Base-by-base conservation (phyloP, 2,888 invertebrate species). In the Drosophila kuntzei region DNA sequence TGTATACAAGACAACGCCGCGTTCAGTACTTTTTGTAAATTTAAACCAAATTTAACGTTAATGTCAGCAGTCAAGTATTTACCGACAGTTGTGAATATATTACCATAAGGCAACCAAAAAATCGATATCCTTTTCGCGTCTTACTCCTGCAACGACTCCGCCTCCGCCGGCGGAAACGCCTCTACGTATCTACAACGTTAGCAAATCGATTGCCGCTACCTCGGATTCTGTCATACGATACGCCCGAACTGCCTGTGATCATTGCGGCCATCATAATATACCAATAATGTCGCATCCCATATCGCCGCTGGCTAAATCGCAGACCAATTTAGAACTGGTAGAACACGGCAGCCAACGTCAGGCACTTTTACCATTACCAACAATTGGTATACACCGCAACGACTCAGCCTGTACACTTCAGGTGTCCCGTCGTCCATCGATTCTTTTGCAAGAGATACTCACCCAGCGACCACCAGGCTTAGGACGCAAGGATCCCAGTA, bases 401-500 rank as follows among this genome's bases (percentile, higher is more conserved):
- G 91, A 91, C 55, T 91, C 92, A 0, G 88, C 85, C 27, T 90
- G 87, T 46, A 91, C 91, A 16, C 71, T 92, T 32, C 91, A 91
- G 55, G 81, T 92, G 9, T 91, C 92, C n/a, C 85, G 92, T 12
- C 79, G 92, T 7, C 92, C 92, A 2, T 92, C 92, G 0, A 80
- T 91, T 34, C 75, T 92, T 11, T 71, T 92, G 20, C 92, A 92
- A 66, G 92, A 92, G 65, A 91, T 92, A 43, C 70, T 92, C 34
- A 90, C 91, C 4, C 77, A 95, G 86, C 93, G 95, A 43, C 94
- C 95, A 0, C 95, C 95, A 1, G 94, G 95, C 47, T 93, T 95
- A 71, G 94, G 95, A n/a, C 94, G 94, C 12, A 78, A 73, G 55
- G 87, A 89, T 44, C 64, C 73, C 74, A 90, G 64, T 68, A 87